Base-by-base conservation (phyloP, 2,113 vertebrate species). In the Coptodon rendalli region DNA sequence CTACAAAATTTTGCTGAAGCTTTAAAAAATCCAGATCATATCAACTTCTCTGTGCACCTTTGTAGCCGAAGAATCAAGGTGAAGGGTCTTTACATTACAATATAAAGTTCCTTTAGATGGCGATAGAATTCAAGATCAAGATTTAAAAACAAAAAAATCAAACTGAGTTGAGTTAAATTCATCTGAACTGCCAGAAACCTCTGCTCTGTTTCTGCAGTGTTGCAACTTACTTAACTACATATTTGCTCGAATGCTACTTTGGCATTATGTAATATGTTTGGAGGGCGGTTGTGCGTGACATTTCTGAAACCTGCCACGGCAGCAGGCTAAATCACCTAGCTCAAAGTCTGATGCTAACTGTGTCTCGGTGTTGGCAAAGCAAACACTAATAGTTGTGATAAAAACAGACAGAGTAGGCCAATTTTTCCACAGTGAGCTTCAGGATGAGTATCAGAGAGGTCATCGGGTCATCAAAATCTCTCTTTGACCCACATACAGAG, bases 311-410 rank as follows among this genome's bases (percentile, higher is more conserved):
- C 86, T 87, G 8, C 38, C 48, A 24, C 3, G 36, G 59, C 80
- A 85, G 36, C 6, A 10, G 1, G 31, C 85, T 85, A 78, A 92
- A 89, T 80, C 19, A 12, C 11, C 4, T 54, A 11, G 22, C n/a
- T 82, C 14, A 13, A 86, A 89, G 66, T 27, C 79, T 80, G 40
- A 93, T 85, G 54, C 50, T 5, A 81, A 66, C 57, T 61, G 38
- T 66, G 79, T 85, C 78, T 86, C 38, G 2, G 4, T 95, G 94
- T 95, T 95, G 91, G 88, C 87, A 95, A 93, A 95, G 85, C 93
- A 96, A 95, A 95, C 91, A 88, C 7, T 34, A 86, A 76, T 34
- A 73, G 92, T 85, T 92, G n/a, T 89, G 92, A 87, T 93, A 59
- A 92, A 92, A 95, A 95, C 91, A 95, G 83, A 83, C 11, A 22